Conservation (phyloP, 2,113 vertebrate genomes). For the Sterna hirundo region DNA sequence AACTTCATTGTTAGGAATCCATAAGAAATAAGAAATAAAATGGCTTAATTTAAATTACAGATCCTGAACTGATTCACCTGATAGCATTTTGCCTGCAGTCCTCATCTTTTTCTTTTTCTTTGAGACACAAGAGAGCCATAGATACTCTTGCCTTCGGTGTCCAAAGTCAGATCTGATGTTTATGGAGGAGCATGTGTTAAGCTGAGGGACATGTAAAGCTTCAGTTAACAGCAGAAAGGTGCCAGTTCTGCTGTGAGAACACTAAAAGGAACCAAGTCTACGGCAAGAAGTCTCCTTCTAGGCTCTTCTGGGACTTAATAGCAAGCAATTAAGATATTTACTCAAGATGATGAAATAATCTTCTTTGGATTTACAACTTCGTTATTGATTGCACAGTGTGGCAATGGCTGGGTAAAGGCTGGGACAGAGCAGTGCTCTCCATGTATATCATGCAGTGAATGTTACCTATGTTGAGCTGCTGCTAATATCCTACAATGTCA, state of each 20-base stretch:
- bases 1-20: not conserved
- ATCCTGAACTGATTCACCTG: not conserved
- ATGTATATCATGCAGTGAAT: not conserved
- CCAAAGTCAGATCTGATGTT: not conserved
- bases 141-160: not conserved
- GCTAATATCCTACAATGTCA: not conserved
- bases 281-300: not conserved
- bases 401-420: not conserved
- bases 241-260: not conserved
- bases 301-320: not conserved
- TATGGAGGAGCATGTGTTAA: not conserved
- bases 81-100: not conserved
- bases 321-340: not conserved
- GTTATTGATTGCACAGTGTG: not conserved
- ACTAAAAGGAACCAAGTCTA: not conserved
- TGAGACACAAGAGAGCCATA: not conserved
- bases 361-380: not conserved
- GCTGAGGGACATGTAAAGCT: not conserved
- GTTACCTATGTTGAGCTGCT: not conserved
- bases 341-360: not conserved
- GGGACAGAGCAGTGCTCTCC: not conserved
- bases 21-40: not conserved
- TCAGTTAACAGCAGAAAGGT: not conserved
- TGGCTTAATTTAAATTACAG: not conserved
- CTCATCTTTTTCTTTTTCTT: not conserved